Evolutionary conservation across 2,113 vertebrate species (phyloP), one percentile per base, ranked within the genome.

Genomic region (Poeciliopsis turrubarensis): DNA sequence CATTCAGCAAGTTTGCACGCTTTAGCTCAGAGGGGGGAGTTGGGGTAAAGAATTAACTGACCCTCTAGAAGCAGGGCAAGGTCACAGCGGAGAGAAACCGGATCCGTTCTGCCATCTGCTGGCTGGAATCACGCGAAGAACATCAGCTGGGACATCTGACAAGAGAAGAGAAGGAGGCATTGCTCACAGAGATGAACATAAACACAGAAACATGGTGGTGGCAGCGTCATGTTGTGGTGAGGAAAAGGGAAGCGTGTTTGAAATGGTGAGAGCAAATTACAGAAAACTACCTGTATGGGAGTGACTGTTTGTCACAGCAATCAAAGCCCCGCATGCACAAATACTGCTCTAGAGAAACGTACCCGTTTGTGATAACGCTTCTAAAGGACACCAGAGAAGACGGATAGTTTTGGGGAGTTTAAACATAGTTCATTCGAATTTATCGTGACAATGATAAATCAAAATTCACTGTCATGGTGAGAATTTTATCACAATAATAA

Each of bases 31-130:
- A 47, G 71, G 44, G 57, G 41, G 60, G 61, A 5, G 68, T 41
- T 61, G 7, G 62, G 65, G 29, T 22, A 41, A 25, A 57, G 17
- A n/a, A n/a, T 44, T 44, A 15, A 41, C 63, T 74, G 80, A 86
- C 85, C 82, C 79, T 76, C 15, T 12, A 47, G 65, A 78, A 57
- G 72, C 37, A 25, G 63, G 26, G 34, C 60, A 91, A 89, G 87
- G 91, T 91, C 88, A 90, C 73, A 9, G 31, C 4, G 0, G 15
- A 30, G 12, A 57, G 30, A 71, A 61, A 61, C 34, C 30, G 1
- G 57, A 44, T 15, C 29, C 26, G 51, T 69, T 65, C 65, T 80
- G 89, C 82, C 89, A 66, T 65, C 91, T 92, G 84, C 84, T 87
- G 91, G 88, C 44, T 1, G 75, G 61, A 73, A 44, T 32, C 54